phyloP scores from a whole-genome alignment of 2,113 vertebrate genomes.

The Alethe castanea region DNA sequence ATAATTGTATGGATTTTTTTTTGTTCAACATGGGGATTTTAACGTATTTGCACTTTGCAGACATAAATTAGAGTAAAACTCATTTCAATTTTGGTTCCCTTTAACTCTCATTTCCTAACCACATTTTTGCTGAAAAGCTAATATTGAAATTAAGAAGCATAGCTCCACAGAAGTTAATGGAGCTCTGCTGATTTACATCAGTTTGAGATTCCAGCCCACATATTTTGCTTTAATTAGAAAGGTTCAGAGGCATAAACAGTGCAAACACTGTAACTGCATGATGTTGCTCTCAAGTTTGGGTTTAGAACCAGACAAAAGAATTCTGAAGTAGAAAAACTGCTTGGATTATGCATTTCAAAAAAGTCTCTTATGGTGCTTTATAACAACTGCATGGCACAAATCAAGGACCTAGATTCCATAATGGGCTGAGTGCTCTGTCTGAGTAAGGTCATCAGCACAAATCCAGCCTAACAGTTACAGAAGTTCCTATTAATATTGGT shows the following conservation, averaged over 20 bases:
- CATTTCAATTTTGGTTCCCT: background rate
- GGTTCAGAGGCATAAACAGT: background rate
- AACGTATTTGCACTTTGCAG: conserved; percentile 20
- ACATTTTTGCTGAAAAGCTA: conserved; percentile 14
- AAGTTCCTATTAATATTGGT: background rate
- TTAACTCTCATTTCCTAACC: background rate
- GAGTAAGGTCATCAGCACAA: background rate
- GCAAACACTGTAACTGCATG: background rate
- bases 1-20: background rate
- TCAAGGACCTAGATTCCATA: background rate
- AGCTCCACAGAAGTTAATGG: background rate
- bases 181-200: background rate
- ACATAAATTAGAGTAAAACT: conserved; percentile 2
- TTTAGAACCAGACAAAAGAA: background rate
- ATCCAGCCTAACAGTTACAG: background rate
- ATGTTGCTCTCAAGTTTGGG: background rate
- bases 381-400: background rate
- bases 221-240: conserved; percentile 33
- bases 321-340: background rate
- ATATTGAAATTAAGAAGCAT: background rate
- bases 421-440: background rate
- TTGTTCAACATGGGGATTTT: background rate
- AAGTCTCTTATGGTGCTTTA: background rate
- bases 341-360: background rate
- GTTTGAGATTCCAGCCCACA: background rate